phyloP scores from a whole-genome alignment of 2,888 invertebrate genomes.

The Brachycybe producta region DNA sequence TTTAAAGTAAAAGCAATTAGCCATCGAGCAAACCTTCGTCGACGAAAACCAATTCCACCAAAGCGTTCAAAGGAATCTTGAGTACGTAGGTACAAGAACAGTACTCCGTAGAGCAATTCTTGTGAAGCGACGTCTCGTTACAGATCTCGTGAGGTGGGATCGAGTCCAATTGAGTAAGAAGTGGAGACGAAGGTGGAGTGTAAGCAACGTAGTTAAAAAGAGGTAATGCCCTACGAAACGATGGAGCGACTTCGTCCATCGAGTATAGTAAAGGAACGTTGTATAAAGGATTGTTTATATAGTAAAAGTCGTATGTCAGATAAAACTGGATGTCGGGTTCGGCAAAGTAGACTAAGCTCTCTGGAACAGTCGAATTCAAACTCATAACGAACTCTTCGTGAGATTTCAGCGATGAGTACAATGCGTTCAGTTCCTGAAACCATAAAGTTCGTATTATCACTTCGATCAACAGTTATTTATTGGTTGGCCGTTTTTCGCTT shows the following conservation, averaged over 20 bases:
- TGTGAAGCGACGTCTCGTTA: slow-evolving; percentile 53
- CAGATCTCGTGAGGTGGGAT: slow-evolving; percentile 55
- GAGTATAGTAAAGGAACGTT: slow-evolving; percentile 47
- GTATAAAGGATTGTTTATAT: slow-evolving; percentile 65
- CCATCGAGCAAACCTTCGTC: too few species aligned
- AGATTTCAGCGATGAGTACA: too few species aligned
- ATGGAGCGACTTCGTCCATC: slow-evolving; percentile 43
- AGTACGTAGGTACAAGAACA: slow-evolving; percentile 75
- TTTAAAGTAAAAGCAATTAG: too few species aligned
- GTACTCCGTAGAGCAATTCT: slow-evolving; percentile 52
- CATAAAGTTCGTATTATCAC: too few species aligned
- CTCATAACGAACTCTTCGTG: too few species aligned
- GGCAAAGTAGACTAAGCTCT: slow-evolving; percentile 39
- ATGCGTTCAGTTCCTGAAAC: too few species aligned
- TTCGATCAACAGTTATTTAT: too few species aligned
- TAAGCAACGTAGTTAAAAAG: slow-evolving; percentile 79
- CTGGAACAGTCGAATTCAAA: background rate
- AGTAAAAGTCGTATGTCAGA: slow-evolving; percentile 74
- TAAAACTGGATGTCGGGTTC: slow-evolving; percentile 65
- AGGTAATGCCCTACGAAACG: too few species aligned
- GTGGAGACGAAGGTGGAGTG: slow-evolving; percentile 54
- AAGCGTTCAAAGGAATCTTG: slow-evolving; percentile 56
- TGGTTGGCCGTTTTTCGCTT: too few species aligned
- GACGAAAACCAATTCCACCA: slow-evolving; percentile 61
- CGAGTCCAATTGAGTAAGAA: slow-evolving; percentile 50